Conservation (phyloP, 2,113 vertebrate genomes). For the Pluvialis apricaria region DNA sequence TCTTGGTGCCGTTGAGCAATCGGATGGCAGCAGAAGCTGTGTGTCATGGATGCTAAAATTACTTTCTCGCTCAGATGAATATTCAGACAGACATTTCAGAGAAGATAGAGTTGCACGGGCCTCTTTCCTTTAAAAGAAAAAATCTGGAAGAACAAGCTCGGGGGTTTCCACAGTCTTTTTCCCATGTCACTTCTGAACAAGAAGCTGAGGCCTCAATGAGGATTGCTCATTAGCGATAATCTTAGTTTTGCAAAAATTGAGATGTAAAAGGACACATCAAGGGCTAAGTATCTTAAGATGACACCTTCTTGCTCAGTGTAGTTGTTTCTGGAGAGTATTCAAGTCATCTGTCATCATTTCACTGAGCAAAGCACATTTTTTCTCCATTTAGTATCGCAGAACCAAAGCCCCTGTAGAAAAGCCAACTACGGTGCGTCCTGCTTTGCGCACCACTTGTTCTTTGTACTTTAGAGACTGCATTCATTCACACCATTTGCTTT, state of each 20-base stretch:
- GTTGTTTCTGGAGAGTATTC: neutral
- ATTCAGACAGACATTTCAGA: constrained; percentile 21
- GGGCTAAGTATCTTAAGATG: neutral
- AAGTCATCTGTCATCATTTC: neutral
- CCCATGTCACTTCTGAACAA: constrained; percentile 54
- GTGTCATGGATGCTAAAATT: constrained; percentile 60
- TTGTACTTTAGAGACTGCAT: neutral
- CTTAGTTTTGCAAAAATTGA: constrained; percentile 38
- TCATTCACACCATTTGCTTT: neutral
- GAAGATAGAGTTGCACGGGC: constrained; percentile 51
- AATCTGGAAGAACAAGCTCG: constrained; percentile 52
- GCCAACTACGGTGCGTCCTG: neutral
- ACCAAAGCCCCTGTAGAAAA: neutral
- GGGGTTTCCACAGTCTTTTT: constrained; percentile 71
- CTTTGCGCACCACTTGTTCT: neutral
- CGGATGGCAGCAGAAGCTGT: constrained; percentile 30
- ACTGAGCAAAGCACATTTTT: neutral
- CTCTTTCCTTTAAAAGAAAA: constrained; percentile 49
- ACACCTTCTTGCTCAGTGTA: neutral
- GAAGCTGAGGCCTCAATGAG: neutral
- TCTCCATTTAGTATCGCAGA: neutral
- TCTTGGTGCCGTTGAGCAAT: constrained; percentile 35
- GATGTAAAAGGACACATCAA: neutral
- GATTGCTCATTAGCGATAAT: constrained; percentile 5
- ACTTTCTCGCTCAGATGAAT: constrained; percentile 48